phyloP scores from a whole-genome alignment of 2,797 vertebrate genomes.

The Phrynocephalus forsythii region DNA sequence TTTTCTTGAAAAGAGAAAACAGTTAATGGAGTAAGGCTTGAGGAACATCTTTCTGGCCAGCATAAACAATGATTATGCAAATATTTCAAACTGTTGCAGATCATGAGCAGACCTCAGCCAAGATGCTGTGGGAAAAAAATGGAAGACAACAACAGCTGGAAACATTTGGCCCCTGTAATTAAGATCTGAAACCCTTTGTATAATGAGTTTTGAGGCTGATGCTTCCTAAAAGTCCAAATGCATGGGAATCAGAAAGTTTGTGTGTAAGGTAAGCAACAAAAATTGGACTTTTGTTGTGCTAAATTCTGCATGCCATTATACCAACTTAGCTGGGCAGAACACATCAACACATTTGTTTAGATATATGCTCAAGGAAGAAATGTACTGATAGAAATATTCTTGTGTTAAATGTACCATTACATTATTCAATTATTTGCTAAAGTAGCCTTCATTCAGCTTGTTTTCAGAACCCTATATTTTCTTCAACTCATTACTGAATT shows the following conservation, averaged over 20 bases:
- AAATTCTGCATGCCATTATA: too few relatives aligned
- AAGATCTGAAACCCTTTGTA: conserved; percentile 66
- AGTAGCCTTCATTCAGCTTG: neutral
- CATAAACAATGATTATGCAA: conserved; percentile 73
- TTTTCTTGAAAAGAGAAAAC: conserved; percentile 51
- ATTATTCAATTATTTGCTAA: neutral
- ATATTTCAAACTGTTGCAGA: conserved; percentile 66
- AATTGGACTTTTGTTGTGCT: neutral
- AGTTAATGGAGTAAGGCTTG: conserved; percentile 66
- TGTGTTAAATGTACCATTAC: neutral
- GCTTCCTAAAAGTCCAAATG: conserved; percentile 22
- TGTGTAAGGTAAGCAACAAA: conserved; percentile 42
- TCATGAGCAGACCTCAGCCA: conserved; percentile 67
- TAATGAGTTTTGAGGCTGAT: conserved; percentile 48
- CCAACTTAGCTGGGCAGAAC: neutral
- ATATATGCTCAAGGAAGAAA: neutral
- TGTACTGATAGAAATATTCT: neutral
- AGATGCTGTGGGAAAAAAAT: conserved; percentile 75
- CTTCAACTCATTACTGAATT: too few relatives aligned
- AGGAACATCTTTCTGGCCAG: conserved; percentile 62
- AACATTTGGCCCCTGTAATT: conserved; percentile 71
- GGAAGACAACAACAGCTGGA: conserved; percentile 73
- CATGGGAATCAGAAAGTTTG: conserved; percentile 48
- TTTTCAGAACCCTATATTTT: neutral
- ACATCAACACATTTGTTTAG: too few relatives aligned